Base-by-base conservation (phyloP, 2,797 vertebrate genomes). In the Neosilurus hyrtlii region DNA sequence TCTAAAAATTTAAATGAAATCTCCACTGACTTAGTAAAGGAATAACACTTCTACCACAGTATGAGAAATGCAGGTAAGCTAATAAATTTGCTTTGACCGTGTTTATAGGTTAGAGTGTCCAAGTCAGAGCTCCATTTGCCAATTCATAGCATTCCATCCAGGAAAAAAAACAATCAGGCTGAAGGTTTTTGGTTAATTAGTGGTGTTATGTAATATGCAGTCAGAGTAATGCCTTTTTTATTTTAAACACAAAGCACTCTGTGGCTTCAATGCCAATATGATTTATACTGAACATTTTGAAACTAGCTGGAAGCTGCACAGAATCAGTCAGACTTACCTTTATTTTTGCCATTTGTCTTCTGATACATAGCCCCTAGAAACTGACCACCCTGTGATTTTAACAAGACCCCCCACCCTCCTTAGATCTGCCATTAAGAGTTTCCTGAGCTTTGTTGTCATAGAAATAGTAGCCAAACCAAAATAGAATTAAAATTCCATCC, bases 361-460 rank as follows among this genome's bases (percentile, higher is more conserved):
- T 26, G 18, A 26, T n/a, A 35, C 35, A 61, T 61, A 43, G n/a
- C 6, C 26, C 16, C 20, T 49, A 16, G 35, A 43, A 76, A 59
- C 12, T 15, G 35, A 62, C 26, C 35, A 75, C 35, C 14, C n/a
- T 59, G 18, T 57, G 10, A 59, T 35, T 57, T 59, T 12, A 61
- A 3, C 22, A n/a, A 4, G 30, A 75, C 14, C 59, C 71, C 43
- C 82, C 71, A 51, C 43, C 57, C 52, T 24, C 6, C 20, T 80
- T 80, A 85, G 49, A 52, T 83, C 80, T 66, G 82, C 85, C 72
- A 82, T 86, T 72, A 85, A 68, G 79, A 79, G 54, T 59, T 80
- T 84, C 70, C 65, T 85, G 59, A 83, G 70, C 63, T 85, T 87
- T 85, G 87, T 90, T 89, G 88, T 89, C 88, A 89, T 89, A 89